phyloP scores from a whole-genome alignment of 2,113 vertebrate species.

The Poeciliopsis occidentalis region DNA sequence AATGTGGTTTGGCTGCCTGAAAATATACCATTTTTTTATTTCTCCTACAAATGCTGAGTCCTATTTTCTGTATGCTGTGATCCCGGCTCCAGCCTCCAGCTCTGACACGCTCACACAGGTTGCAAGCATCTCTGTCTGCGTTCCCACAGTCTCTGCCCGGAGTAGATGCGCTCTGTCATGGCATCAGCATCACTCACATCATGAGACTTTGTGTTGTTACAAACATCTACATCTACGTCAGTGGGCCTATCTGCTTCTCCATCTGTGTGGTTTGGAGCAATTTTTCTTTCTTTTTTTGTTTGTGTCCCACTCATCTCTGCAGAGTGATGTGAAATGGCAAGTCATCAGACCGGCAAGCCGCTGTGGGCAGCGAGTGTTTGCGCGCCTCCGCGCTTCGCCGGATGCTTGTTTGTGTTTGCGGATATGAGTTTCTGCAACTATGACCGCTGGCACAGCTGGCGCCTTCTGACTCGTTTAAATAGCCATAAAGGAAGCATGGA shows the following conservation, averaged over 20 bases:
- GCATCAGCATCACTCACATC: conserved; percentile 67
- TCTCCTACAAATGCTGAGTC: conserved; percentile 28
- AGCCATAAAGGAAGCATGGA: neutral
- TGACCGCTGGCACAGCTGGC: conserved; percentile 37
- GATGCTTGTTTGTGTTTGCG: conserved; percentile 14
- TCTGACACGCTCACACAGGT: conserved; percentile 40
- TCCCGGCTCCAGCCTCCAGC: conserved; percentile 40
- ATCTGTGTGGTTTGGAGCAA: conserved; percentile 69
- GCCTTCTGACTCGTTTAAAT: neutral
- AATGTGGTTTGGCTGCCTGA: conserved; percentile 21
- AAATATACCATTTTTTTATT: conserved; percentile 20
- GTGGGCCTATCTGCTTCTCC: conserved; percentile 52
- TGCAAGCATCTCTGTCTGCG: conserved; percentile 30
- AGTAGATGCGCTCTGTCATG: conserved; percentile 58
- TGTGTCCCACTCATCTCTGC: conserved; percentile 56
- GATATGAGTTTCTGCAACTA: conserved; percentile 18
- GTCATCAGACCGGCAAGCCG: conserved; percentile 57
- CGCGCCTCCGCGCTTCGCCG: conserved; percentile 13
- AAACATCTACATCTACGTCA: conserved; percentile 59
- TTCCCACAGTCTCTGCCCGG: conserved; percentile 31
- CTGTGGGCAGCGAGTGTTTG: conserved; percentile 59
- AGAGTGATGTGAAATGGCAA: conserved; percentile 73
- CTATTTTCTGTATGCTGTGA: conserved; percentile 28
- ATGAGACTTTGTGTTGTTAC: conserved; percentile 32
- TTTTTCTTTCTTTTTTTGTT: conserved; percentile 44